Evolutionary conservation across 2,797 vertebrate species (phyloP).

Genomic region (Oreochromis grahami): DNA sequence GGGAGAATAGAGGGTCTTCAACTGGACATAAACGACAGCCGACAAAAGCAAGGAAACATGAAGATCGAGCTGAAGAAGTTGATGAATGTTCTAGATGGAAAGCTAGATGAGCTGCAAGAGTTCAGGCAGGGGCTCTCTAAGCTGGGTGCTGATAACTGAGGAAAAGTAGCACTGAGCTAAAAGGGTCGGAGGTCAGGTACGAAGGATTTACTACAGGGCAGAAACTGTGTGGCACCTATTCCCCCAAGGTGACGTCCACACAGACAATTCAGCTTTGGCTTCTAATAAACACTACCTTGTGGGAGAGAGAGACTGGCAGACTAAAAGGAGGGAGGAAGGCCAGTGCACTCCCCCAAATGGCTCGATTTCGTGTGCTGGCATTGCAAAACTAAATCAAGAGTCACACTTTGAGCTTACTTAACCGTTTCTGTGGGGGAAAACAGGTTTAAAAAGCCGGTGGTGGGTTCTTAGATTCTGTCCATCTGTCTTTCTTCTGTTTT

Average conservation of each 20-base stretch:
- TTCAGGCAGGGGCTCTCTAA: slow-evolving; percentile 92
- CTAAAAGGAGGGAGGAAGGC: slow-evolving; percentile 22
- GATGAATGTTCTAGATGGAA: slow-evolving; percentile 92
- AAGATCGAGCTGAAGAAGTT: slow-evolving; percentile 94
- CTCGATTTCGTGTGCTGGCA: slow-evolving; percentile 52
- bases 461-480: slow-evolving; percentile 73
- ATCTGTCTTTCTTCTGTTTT: slow-evolving; percentile 35
- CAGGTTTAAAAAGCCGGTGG: slow-evolving; percentile 66
- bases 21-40: slow-evolving; percentile 85
- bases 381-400: slow-evolving; percentile 61
- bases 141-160: slow-evolving; percentile 88
- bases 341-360: slow-evolving; percentile 58
- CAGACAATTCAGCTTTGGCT: slow-evolving; percentile 52
- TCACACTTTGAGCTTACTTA: slow-evolving; percentile 64
- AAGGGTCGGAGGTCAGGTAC: slow-evolving; percentile 52
- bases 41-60: slow-evolving; percentile 86
- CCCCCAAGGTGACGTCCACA: slow-evolving; percentile 62
- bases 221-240: slow-evolving; percentile 61
- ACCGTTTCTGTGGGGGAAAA: slow-evolving; percentile 41
- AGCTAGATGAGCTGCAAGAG: slow-evolving; percentile 95
- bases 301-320: slow-evolving; percentile 19
- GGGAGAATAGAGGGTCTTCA: slow-evolving; percentile 82
- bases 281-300: slow-evolving; percentile 54
- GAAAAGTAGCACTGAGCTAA: slow-evolving; percentile 4
- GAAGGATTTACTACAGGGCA: slow-evolving; percentile 50